These are phyloP conservation scores for Choloepus hoffmanni DNA, from an alignment of 2,113 vertebrate genomes.

Conservation along the genomic window DNA sequence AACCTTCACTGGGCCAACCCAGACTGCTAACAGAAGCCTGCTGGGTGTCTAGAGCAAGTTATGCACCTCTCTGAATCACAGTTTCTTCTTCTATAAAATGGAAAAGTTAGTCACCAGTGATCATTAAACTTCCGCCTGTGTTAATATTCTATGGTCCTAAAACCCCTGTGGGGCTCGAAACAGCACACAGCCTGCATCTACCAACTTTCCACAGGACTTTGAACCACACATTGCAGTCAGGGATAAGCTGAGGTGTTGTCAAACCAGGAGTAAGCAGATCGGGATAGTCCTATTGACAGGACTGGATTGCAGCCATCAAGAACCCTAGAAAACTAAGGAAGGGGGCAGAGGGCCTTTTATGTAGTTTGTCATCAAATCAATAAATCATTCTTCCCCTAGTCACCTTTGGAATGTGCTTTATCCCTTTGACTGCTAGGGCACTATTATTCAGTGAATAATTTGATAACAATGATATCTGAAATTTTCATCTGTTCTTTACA, in stretches of 20 bases:
- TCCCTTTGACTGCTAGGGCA: background rate
- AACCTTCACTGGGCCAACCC: background rate
- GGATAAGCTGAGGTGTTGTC: background rate
- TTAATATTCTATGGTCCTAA: background rate
- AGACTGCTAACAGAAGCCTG: background rate
- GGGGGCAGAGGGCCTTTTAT: background rate
- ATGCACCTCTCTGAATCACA: background rate
- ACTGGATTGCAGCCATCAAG: background rate
- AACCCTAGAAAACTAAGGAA: background rate
- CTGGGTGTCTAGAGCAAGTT: background rate
- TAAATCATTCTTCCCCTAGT: background rate
- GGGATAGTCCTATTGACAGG: background rate
- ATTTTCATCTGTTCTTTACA: background rate
- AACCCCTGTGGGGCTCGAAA: background rate
- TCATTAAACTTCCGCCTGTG: background rate
- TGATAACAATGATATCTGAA: slow-evolving; percentile 2
- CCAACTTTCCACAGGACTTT: background rate
- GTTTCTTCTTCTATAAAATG: slow-evolving; percentile 24
- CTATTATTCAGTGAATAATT: background rate
- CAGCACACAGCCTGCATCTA: background rate
- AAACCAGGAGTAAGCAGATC: background rate
- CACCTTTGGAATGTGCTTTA: background rate
- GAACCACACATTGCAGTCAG: background rate
- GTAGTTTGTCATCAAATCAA: background rate
- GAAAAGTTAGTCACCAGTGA: background rate